phyloP scores from a whole-genome alignment of 1,140 invertebrate genomes.

The Eumaeus atala region DNA sequence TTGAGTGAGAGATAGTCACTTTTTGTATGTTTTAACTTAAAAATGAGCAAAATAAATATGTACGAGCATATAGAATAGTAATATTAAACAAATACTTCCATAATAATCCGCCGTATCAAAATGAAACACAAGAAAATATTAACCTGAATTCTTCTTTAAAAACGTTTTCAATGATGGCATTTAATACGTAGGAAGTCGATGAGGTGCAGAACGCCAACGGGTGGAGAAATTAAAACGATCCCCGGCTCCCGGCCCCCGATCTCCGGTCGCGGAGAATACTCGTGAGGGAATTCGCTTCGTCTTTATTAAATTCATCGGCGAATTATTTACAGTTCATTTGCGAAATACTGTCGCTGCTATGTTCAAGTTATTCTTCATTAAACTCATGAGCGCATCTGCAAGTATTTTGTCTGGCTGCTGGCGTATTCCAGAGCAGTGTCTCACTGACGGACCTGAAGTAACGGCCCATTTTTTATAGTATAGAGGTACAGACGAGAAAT shows the following conservation, averaged over 20 bases:
- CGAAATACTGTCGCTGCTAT: constrained; percentile 13
- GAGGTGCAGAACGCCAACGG: not conserved
- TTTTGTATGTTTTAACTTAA: no score
- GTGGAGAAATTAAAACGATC: constrained; percentile 1
- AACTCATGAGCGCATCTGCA: constrained; percentile 1
- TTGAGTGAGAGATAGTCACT: no score
- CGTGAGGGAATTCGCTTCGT: constrained; percentile 5
- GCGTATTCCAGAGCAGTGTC: no score
- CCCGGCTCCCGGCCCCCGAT: no score
- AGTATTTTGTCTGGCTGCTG: not conserved
- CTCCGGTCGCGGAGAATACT: not conserved
- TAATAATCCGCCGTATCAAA: no score
- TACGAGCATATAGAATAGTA: no score
- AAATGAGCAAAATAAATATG: no score
- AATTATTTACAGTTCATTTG: constrained; percentile 15
- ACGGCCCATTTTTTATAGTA: no score
- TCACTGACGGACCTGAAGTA: no score
- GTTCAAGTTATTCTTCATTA: not conserved
- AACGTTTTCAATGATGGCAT: constrained; percentile 3
- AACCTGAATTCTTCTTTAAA: constrained; percentile 1
- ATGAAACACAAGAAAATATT: no score
- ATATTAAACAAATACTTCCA: no score
- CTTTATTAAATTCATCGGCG: constrained; percentile 17
- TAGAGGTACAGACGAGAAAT: no score
- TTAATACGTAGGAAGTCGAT: not conserved